A percentile compares a stretch with the other conserved stretches of the same genome.
Conservation (phyloP, 2,797 vertebrate species). For the Hafferia zeledoni region DNA sequence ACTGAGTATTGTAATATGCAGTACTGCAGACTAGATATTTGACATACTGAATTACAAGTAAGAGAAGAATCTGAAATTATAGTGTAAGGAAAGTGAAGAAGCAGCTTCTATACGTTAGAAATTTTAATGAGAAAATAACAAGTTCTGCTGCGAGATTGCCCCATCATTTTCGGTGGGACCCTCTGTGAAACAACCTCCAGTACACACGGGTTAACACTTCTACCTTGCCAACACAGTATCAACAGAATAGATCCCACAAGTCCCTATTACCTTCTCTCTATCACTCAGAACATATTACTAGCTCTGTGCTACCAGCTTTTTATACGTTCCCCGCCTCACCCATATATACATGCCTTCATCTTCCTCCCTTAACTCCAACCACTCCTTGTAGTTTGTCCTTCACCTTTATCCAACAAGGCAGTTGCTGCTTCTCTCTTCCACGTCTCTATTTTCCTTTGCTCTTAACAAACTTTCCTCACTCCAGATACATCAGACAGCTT, state of each 20-base stretch:
- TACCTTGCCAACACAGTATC: neutral
- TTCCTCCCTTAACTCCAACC: neutral
- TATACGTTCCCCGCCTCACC: neutral
- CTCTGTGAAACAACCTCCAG: neutral
- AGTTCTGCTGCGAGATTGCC: neutral
- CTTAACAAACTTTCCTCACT: neutral
- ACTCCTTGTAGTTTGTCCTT: neutral
- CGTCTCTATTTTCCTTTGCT: neutral
- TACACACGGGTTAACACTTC: neutral
- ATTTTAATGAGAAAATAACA: neutral
- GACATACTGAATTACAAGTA: neutral
- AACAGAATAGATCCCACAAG: neutral
- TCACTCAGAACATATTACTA: neutral
- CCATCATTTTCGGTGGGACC: neutral
- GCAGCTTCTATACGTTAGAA: neutral
- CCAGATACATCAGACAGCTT: neutral
- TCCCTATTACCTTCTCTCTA: neutral
- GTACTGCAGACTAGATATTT: neutral
- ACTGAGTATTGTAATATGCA: neutral
- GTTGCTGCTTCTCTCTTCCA: neutral
- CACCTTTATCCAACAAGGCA: neutral
- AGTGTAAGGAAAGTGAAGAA: neutral
- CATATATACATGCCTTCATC: neutral
- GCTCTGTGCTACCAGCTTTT: neutral
- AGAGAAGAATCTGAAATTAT: neutral